phyloP scores from a whole-genome alignment of 2,113 vertebrate genomes.

The Myxocyprinus asiaticus region DNA sequence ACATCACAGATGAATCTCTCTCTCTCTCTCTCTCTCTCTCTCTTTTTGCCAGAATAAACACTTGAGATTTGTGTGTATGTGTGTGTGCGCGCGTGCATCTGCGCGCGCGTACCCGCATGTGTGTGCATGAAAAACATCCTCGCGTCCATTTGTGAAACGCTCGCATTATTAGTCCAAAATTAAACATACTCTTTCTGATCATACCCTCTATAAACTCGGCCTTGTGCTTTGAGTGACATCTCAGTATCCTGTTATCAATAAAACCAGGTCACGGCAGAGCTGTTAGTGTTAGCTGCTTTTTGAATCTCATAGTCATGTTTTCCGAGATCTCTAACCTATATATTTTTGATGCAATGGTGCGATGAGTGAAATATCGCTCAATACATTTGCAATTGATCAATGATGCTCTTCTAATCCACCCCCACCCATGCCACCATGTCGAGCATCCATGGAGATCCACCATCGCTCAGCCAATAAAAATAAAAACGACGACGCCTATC shows the following conservation, averaged over 20 bases:
- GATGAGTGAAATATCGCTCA: neutral
- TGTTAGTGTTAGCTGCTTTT: neutral
- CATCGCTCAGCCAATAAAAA: slow-evolving; percentile 30
- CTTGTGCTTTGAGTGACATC: neutral
- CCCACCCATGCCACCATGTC: slow-evolving; percentile 38
- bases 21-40: no score
- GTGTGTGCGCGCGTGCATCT: slow-evolving; percentile 31
- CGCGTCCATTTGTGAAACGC: neutral
- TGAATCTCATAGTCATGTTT: neutral
- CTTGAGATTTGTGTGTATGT: slow-evolving; percentile 36
- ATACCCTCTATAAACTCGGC: neutral
- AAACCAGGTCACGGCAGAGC: slow-evolving; percentile 5
- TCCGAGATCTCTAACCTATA: neutral
- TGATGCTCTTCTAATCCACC: slow-evolving; percentile 20
- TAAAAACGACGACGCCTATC: slow-evolving; percentile 26
- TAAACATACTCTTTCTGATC: neutral
- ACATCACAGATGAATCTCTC: slow-evolving; percentile 10
- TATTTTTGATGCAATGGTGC: neutral
- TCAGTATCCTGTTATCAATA: neutral
- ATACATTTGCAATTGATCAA: slow-evolving; percentile 22
- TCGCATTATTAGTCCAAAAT: neutral
- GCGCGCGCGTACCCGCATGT: slow-evolving; percentile 20
- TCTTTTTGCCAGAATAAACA: slow-evolving; percentile 33
- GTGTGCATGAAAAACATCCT: slow-evolving; percentile 25
- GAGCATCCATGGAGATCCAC: slow-evolving; percentile 30